Evolutionary conservation across 2,888 invertebrate species (phyloP).

Genomic region (Drosophila antonietae): DNA sequence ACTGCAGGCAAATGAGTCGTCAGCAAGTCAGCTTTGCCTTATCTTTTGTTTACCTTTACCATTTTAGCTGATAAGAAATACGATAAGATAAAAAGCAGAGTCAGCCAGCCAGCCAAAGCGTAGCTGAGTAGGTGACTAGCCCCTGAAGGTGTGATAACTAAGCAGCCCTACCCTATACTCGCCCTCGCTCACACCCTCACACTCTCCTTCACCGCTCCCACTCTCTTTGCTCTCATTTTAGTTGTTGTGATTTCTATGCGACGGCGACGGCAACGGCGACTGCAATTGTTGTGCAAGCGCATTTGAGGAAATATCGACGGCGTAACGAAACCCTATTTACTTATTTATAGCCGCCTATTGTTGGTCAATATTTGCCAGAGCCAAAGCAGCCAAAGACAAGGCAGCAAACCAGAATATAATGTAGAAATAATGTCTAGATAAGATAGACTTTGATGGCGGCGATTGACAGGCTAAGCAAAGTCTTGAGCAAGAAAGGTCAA

Average conservation of each 20-base stretch:
- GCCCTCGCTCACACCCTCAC: background rate
- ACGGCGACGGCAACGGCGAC: slow-evolving; percentile 27
- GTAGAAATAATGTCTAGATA: slow-evolving; percentile 56
- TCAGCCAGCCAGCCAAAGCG: slow-evolving; percentile 8
- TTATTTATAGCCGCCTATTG: slow-evolving; percentile 26
- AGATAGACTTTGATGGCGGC: slow-evolving; percentile 11
- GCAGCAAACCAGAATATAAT: slow-evolving; percentile 54
- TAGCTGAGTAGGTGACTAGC: slow-evolving; percentile 25
- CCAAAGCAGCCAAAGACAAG: background rate
- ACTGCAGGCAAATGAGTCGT: slow-evolving; percentile 41
- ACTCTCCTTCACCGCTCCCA: background rate
- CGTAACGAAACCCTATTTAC: slow-evolving; percentile 35
- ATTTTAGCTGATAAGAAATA: slow-evolving; percentile 35
- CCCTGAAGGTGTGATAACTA: slow-evolving; percentile 14
- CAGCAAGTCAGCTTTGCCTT: slow-evolving; percentile 28
- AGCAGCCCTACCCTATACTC: background rate
- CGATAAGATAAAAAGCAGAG: slow-evolving; percentile 48
- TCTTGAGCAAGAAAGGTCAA: slow-evolving; percentile 1
- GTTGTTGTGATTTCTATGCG: slow-evolving; percentile 44
- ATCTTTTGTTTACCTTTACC: slow-evolving; percentile 43
- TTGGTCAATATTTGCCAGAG: slow-evolving; percentile 45
- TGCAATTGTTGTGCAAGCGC: slow-evolving; percentile 56
- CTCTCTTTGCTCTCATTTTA: background rate
- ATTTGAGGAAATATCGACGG: slow-evolving; percentile 28
- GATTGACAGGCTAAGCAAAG: slow-evolving; percentile 13